Percentiles rank a stretch among this genome's conserved stretches.
Evolutionary conservation across 2,888 invertebrate genomes (phyloP).

Genomic region (Limnephilus rhombicus): DNA sequence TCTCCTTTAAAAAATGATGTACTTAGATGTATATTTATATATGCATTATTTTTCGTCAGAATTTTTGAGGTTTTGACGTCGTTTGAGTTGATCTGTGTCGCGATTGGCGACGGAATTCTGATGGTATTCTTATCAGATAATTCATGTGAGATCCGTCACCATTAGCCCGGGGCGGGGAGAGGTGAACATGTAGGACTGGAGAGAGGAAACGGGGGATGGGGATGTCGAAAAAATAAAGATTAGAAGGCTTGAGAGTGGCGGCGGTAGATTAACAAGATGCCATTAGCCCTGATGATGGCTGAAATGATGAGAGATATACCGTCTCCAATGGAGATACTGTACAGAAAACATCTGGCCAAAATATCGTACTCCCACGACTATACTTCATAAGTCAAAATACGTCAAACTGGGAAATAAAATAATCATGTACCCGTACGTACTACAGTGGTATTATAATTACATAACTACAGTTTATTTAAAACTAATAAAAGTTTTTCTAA

Average conservation of each 20-base stretch:
- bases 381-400: no score
- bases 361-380: not conserved
- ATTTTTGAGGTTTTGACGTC: not conserved
- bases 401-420: no score
- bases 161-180: not conserved
- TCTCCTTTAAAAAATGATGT: no score
- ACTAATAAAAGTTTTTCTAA: no score
- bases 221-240: not conserved
- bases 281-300: not conserved
- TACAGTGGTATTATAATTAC: no score
- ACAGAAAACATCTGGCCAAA: not conserved
- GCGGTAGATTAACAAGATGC: not conserved
- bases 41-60: not conserved
- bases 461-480: no score
- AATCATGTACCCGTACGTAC: no score
- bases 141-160: constrained; percentile 8
- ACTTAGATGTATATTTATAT: no score
- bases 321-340: not conserved
- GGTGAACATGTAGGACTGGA: not conserved
- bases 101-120: not conserved
- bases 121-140: constrained; percentile 36
- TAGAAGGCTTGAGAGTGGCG: not conserved
- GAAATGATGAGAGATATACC: not conserved
- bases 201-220: not conserved
- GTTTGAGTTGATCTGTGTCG: constrained; percentile 8